These are phyloP conservation scores for Eubucco bourcierii DNA, from an alignment of 2,113 vertebrate species.

Conservation along the genomic window DNA sequence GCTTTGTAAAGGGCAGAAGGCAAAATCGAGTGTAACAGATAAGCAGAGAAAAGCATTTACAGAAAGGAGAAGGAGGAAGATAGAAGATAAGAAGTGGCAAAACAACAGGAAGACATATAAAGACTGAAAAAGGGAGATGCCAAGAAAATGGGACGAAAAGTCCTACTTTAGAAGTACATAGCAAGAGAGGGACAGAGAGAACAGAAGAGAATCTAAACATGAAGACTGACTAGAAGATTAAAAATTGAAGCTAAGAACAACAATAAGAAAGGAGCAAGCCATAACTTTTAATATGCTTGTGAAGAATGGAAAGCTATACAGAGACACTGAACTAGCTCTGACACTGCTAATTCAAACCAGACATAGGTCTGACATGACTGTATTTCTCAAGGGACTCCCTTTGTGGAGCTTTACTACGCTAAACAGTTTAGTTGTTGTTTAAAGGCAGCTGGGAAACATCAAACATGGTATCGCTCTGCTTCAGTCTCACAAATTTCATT, in stretches of 20 bases:
- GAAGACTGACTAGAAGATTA: background rate
- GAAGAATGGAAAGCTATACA: background rate
- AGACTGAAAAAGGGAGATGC: background rate
- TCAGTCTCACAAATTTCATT: background rate
- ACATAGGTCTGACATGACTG: background rate
- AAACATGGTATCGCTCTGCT: background rate
- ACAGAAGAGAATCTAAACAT: background rate
- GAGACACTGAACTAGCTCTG: background rate
- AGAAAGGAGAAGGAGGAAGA: background rate
- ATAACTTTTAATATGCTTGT: background rate
- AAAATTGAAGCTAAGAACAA: background rate
- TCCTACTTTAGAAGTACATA: background rate
- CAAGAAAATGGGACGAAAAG: background rate
- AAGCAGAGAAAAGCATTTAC: background rate
- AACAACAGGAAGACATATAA: background rate
- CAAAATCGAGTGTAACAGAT: background rate
- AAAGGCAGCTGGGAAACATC: conserved; percentile 14
- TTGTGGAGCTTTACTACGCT: background rate
- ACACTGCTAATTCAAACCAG: conserved; percentile 13
- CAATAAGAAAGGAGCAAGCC: background rate
- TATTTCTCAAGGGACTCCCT: conserved; percentile 8
- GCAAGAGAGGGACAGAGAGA: background rate
- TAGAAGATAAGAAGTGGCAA: background rate
- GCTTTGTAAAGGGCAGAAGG: background rate
- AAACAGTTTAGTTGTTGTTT: conserved; percentile 3